Conservation (phyloP, 2,888 invertebrate species). For the Phaedon cochleariae region DNA sequence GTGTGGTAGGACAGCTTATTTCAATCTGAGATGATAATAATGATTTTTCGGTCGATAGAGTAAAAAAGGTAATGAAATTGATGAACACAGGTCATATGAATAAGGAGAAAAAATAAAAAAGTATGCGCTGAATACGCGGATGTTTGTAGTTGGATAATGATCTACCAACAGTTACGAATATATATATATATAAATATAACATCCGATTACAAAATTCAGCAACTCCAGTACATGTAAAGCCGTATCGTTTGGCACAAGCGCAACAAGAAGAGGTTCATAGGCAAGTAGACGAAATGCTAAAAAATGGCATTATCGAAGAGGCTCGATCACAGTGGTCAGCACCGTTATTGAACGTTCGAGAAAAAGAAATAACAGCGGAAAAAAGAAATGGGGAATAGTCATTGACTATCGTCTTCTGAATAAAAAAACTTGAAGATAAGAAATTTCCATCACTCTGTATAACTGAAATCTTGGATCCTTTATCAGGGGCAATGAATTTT, state of each 20-base stretch:
- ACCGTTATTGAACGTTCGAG: not conserved
- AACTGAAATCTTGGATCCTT: no score
- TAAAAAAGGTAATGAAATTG: not conserved
- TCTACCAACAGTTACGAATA: slow-evolving; percentile 38
- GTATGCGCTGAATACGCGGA: slow-evolving; percentile 37
- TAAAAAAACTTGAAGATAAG: slow-evolving; percentile 3
- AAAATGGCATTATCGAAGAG: slow-evolving; percentile 40
- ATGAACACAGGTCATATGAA: not conserved
- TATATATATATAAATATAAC: slow-evolving; percentile 29
- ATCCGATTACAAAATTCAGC: no score
- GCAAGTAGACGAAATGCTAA: slow-evolving; percentile 40
- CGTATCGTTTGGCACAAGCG: no score
- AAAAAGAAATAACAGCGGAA: not conserved
- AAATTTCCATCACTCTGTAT: no score
- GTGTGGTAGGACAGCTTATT: no score
- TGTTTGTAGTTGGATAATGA: slow-evolving; percentile 38
- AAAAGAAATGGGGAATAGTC: no score
- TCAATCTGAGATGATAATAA: no score
- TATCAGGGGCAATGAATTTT: slow-evolving; percentile 42
- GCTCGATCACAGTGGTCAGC: slow-evolving; percentile 38
- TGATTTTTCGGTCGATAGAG: not conserved
- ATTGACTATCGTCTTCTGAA: no score
- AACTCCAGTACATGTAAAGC: no score
- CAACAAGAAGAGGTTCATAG: slow-evolving; percentile 30
- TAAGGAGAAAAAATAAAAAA: slow-evolving; percentile 30